Evolutionary conservation across 2,888 invertebrate genomes (phyloP).

Genomic region (Mactromeris polynyma): DNA sequence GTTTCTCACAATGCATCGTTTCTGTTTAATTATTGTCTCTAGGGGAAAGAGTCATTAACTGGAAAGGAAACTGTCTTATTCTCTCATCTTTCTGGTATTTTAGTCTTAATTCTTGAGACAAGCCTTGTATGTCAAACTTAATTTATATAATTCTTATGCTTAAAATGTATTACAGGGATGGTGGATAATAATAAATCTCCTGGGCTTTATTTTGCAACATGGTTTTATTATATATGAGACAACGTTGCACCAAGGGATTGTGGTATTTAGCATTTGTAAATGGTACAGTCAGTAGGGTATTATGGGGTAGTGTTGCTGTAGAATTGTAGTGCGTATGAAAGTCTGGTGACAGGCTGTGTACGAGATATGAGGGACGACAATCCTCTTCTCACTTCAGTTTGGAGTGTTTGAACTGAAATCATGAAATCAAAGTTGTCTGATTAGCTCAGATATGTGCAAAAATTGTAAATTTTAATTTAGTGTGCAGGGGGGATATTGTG

Average conservation of each 20-base stretch:
- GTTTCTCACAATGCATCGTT: constrained; percentile 10
- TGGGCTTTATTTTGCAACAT: background rate
- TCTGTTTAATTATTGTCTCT: constrained; percentile 19
- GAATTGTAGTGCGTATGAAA: too few relatives aligned
- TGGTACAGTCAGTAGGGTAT: background rate
- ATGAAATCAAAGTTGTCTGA: too few relatives aligned
- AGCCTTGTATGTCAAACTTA: constrained; percentile 18
- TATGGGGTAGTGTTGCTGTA: background rate
- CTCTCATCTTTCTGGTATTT: constrained; percentile 17
- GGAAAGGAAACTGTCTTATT: constrained; percentile 23
- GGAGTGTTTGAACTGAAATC: too few relatives aligned
- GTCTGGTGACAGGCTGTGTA: too few relatives aligned
- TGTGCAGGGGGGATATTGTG: too few relatives aligned
- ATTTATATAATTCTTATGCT: constrained; percentile 7
- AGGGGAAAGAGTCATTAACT: constrained; percentile 13
- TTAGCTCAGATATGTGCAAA: too few relatives aligned
- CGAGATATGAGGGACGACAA: too few relatives aligned
- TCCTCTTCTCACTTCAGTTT: too few relatives aligned
- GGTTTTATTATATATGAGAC: constrained; percentile 12
- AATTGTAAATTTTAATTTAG: too few relatives aligned
- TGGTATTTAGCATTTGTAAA: background rate
- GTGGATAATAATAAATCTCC: background rate
- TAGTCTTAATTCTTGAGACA: constrained; percentile 12
- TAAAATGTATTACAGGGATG: constrained; percentile 13
- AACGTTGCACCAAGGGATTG: background rate